Evolutionary conservation across 2,797 vertebrate species (phyloP).

Genomic region (Melanogrammus aeglefinus): DNA sequence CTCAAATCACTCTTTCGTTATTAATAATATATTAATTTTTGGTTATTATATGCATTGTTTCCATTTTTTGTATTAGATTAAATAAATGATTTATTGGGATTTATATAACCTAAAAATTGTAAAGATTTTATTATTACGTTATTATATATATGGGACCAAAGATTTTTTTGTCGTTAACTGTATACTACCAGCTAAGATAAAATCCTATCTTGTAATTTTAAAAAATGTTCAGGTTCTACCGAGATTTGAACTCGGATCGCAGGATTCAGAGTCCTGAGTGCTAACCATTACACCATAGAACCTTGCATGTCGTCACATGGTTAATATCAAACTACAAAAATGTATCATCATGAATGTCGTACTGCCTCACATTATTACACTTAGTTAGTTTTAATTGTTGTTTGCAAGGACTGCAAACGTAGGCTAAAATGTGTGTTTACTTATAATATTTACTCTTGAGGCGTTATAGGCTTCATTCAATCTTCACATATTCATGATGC

Average conservation of each 20-base stretch:
- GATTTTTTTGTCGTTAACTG: too few relatives aligned
- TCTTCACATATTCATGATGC: background rate
- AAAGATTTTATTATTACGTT: too few relatives aligned
- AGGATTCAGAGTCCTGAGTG: slow-evolving; percentile 40
- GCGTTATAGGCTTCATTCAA: background rate
- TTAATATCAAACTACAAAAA: too few relatives aligned
- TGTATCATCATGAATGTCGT: too few relatives aligned
- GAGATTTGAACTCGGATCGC: slow-evolving; percentile 37
- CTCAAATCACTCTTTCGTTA: background rate
- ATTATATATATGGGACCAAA: too few relatives aligned
- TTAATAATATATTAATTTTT: background rate
- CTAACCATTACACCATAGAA: slow-evolving; percentile 40
- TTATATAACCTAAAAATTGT: too few relatives aligned
- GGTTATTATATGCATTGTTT: background rate
- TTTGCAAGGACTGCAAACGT: background rate
- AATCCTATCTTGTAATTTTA: too few relatives aligned
- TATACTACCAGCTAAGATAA: too few relatives aligned
- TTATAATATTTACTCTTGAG: background rate
- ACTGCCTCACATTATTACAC: too few relatives aligned
- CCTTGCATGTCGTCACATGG: background rate
- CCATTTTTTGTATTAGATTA: background rate
- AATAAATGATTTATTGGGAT: background rate
- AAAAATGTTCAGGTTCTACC: slow-evolving; percentile 24
- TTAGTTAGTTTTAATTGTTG: too few relatives aligned
- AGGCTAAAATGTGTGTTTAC: background rate